Evolutionary conservation across 2,113 vertebrate genomes (phyloP).

Genomic region (Apaloderma vittatum): DNA sequence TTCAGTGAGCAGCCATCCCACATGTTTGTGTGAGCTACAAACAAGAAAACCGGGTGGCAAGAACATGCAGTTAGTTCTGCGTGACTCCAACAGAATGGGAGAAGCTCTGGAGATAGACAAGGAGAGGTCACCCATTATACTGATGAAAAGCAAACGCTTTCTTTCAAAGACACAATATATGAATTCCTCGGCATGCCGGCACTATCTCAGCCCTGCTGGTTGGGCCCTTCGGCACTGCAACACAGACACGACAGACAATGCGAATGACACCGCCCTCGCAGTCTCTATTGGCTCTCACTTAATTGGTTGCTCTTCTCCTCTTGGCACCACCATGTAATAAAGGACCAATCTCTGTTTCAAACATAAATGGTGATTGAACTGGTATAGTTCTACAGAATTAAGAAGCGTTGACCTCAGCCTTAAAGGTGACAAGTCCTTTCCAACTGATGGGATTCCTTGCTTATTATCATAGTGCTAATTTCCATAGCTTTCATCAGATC

Average conservation of each 20-base stretch:
- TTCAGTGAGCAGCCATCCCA: background rate
- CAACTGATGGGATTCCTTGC: background rate
- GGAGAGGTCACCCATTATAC: background rate
- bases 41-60: background rate
- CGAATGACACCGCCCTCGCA: background rate
- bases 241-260: background rate
- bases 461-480: slow-evolving; percentile 36
- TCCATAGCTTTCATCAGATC: slow-evolving; percentile 19
- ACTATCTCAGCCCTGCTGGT: background rate
- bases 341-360: slow-evolving; percentile 3
- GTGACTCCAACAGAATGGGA: background rate
- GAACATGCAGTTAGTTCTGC: background rate
- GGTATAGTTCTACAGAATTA: background rate
- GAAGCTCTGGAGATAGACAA: background rate
- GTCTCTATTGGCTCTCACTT: background rate
- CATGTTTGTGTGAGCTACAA: background rate
- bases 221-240: background rate
- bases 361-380: background rate
- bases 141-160: background rate
- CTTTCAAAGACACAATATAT: background rate
- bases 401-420: background rate
- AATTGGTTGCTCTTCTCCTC: background rate
- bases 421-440: background rate
- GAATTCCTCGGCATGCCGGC: accelerated
- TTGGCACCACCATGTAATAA: background rate